Conservation (phyloP, 2,888 invertebrate genomes). For the Drosophila atripex region DNA sequence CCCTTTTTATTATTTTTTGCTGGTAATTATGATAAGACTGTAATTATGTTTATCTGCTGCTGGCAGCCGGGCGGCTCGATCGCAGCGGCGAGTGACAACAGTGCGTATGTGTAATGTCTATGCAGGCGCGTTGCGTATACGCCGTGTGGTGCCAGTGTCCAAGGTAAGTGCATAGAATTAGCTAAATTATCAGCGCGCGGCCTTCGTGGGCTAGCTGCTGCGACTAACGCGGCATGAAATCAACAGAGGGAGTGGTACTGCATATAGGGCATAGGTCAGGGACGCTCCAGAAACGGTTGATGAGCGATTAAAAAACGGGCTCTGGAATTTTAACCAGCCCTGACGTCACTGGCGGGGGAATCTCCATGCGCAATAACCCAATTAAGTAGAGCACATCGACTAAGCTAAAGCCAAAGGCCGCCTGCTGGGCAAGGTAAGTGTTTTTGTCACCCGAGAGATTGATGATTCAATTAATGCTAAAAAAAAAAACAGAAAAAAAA, state of each 20-base stretch:
- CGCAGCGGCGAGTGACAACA: conserved; percentile 23
- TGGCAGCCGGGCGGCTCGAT: conserved; percentile 49
- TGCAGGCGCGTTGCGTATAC: conserved; percentile 58
- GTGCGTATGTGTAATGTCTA: conserved; percentile 68
- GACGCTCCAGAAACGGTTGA: conserved; percentile 7
- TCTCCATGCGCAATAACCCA: conserved; percentile 52
- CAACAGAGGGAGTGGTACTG: not conserved
- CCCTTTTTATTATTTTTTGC: conserved; percentile 24
- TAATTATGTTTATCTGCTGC: conserved; percentile 78
- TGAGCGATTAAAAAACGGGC: conserved; percentile 14
- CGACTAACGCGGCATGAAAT: conserved; percentile 32
- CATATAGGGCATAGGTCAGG: conserved; percentile 26
- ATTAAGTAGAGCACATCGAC: conserved; percentile 40
- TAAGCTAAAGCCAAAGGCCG: conserved; percentile 5
- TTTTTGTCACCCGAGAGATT: conserved; percentile 41
- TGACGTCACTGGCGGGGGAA: conserved; percentile 31
- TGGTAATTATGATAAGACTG: conserved; percentile 79
- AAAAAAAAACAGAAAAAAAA: conserved; percentile 4
- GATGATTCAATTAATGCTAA: conserved; percentile 43
- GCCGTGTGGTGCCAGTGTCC: conserved; percentile 47
- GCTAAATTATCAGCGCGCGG: conserved; percentile 36
- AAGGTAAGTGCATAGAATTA: conserved; percentile 53
- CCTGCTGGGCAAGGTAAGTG: conserved; percentile 27
- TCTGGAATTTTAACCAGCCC: conserved; percentile 5
- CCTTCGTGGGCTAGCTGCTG: conserved; percentile 50